Conservation (phyloP, 2,797 vertebrate genomes). For the Lepus townsendii region DNA sequence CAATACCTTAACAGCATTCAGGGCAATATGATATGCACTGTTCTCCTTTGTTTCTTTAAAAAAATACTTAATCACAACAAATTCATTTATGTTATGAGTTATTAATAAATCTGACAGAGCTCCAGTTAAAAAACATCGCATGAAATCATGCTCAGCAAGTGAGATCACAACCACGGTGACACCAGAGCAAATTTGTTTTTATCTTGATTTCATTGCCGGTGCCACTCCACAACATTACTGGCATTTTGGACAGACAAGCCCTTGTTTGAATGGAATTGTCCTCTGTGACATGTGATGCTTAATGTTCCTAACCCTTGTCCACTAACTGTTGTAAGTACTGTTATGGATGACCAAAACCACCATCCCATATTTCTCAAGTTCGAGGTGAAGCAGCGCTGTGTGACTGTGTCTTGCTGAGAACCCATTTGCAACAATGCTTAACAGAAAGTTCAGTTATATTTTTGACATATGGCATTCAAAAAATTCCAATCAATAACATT, state of each 20-base stretch:
- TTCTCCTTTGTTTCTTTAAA: background rate
- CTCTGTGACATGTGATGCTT: background rate
- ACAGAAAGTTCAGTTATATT: background rate
- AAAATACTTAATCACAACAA: background rate
- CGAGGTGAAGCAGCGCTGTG: background rate
- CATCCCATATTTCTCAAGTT: background rate
- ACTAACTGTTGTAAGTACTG: background rate
- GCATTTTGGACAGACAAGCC: background rate
- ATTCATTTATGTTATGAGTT: background rate
- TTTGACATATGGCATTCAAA: background rate
- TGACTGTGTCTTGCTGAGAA: background rate
- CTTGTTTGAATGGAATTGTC: background rate
- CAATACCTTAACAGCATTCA: background rate
- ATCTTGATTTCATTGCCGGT: background rate
- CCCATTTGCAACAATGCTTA: background rate
- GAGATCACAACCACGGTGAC: background rate
- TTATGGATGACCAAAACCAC: background rate
- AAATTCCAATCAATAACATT: constrained; percentile 5
- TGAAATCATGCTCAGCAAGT: background rate
- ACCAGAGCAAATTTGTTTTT: background rate
- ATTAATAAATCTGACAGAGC: background rate
- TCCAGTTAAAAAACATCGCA: background rate
- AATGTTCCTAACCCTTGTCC: background rate
- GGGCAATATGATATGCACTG: background rate
- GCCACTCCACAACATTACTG: background rate